Base-by-base conservation (phyloP, 1,140 invertebrate genomes). In the Drosophila subobscura region DNA sequence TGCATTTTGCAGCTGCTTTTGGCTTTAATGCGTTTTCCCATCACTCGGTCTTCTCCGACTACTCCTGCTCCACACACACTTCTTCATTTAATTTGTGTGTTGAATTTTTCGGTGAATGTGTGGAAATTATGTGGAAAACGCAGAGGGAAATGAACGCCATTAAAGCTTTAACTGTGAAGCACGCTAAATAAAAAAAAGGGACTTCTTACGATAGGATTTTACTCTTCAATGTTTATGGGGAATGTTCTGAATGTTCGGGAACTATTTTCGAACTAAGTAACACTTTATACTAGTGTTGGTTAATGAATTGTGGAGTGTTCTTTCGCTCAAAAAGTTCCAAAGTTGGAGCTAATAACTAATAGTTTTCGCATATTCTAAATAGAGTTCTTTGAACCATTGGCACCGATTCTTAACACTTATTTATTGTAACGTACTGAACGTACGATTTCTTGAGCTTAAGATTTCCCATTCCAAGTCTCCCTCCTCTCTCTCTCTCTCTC, bases 21-120 rank as follows among this genome's bases (percentile, higher is more conserved):
- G 65, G 63, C 65, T 68, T 68, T 68, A 68, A 68, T 68, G 65
- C 50, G 50, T 68, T 68, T 68, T 25, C 16, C 44, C 53, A 40
- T 57, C 33, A 12, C 10, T 37, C 33, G 33, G 33, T 4, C 33
- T 12, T 10, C 33, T 3, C 10, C 33, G 8, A 12, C 10, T 12
- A 0, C 33, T 37, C 10, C 33, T 4, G 10, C 33, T 27, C 25
- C 54, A 29, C 40, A 41, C 25, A 6, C 22, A 14, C 22, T 49
- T 22, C 25, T 22, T 16, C 10, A 25, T 41, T 33, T 16, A 4
- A 29, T 40, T 64, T 14, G 10, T 37, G 33, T 47, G 57, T 22
- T 14, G 22, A 5, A n/a, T 63, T 47, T 61, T 45, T 37, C 14
- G 57, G 14, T 2, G 10, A 25, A 64, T 46, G 41, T 46, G 33